Evolutionary conservation across 2,888 invertebrate species (phyloP).

Genomic region (Caenorhabditis sinica): DNA sequence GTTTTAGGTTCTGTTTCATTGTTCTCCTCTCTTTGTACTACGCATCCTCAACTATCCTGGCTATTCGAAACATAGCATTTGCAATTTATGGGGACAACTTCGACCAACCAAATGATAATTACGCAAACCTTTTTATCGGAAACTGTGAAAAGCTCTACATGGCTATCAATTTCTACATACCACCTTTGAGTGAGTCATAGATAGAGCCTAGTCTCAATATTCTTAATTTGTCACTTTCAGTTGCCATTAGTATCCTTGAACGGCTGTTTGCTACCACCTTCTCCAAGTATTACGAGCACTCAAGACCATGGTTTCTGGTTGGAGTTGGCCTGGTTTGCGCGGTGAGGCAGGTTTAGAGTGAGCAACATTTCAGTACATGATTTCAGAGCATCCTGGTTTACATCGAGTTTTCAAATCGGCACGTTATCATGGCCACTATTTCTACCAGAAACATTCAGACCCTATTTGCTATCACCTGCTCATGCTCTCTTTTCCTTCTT

Average conservation of each 20-base stretch:
- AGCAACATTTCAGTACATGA: neutral
- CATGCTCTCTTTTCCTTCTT: constrained; percentile 25
- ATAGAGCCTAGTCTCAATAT: neutral
- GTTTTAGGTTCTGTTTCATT: constrained; percentile 48
- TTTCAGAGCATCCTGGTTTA: constrained; percentile 49
- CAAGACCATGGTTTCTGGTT: constrained; percentile 52
- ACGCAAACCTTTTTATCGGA: neutral
- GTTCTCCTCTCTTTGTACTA: constrained; percentile 38
- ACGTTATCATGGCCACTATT: constrained; percentile 31
- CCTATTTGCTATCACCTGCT: constrained; percentile 41
- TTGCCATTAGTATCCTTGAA: constrained; percentile 55
- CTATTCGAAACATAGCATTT: constrained; percentile 49
- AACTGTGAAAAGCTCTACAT: constrained; percentile 48
- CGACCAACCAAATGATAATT: neutral
- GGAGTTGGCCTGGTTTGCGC: constrained; percentile 15
- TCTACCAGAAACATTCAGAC: constrained; percentile 55
- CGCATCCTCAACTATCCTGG: constrained; percentile 24
- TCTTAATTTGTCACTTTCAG: constrained; percentile 30
- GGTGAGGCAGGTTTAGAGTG: neutral
- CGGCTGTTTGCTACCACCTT: constrained; percentile 58
- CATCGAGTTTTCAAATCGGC: constrained; percentile 48
- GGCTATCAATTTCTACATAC: constrained; percentile 47
- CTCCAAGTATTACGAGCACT: constrained; percentile 55
- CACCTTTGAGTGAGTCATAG: constrained; percentile 40
- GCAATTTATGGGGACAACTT: constrained; percentile 18